Conservation (phyloP, 2,113 vertebrate genomes). For the Ciconia maguari region DNA sequence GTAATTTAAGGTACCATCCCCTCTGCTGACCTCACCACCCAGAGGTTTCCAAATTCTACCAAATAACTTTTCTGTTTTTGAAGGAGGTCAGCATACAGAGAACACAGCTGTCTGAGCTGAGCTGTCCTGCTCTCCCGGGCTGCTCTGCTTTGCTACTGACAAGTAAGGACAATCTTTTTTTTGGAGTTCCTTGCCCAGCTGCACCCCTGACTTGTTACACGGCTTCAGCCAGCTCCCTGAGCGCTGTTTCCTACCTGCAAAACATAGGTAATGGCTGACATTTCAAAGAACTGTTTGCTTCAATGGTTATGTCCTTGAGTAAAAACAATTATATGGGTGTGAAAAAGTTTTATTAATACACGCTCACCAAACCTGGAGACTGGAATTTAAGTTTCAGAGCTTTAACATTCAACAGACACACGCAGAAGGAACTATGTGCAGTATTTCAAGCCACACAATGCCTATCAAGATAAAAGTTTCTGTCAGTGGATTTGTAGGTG, state of each 20-base stretch:
- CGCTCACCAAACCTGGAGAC: neutral
- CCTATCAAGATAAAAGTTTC: neutral
- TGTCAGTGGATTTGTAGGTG: neutral
- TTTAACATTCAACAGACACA: neutral
- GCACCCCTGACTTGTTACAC: neutral
- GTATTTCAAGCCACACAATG: neutral
- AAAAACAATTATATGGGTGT: neutral
- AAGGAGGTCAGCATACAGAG: neutral
- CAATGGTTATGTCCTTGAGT: neutral
- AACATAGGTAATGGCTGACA: neutral
- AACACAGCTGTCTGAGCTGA: neutral
- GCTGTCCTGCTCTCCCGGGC: rapidly evolving
- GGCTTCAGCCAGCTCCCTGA: neutral
- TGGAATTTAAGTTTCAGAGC: neutral
- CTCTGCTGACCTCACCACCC: rapidly evolving
- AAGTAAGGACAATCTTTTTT: neutral
- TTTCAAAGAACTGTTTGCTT: neutral
- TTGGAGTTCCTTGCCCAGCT: neutral
- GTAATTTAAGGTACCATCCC: neutral
- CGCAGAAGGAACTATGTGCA: neutral
- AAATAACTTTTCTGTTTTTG: neutral
- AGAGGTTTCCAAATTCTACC: neutral
- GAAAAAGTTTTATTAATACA: neutral
- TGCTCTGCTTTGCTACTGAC: neutral
- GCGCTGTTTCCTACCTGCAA: neutral